Evolutionary conservation across 2,113 vertebrate genomes (phyloP), one percentile per base, ranked within the genome.

Genomic region (Proteles cristata): DNA sequence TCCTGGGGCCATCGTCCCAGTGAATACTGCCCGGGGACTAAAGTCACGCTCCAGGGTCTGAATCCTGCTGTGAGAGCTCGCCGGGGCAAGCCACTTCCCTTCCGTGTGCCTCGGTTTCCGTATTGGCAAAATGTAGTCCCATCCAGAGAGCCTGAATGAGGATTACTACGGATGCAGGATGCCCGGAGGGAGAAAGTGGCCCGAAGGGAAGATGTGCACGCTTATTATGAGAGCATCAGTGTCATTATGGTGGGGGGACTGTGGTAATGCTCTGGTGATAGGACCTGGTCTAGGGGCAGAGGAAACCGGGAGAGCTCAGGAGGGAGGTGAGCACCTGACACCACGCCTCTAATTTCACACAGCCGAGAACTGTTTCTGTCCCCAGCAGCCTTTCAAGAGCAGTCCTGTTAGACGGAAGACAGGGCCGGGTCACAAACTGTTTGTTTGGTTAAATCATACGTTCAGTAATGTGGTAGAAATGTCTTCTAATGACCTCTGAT

Each of bases 191-290:
- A 39, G 58, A 25, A 11, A 4, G 58, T 4, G 14, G 33, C 33
- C 9, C 1, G 2, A 2, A 35, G 69, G 1, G 43, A 14, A 17
- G 8, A 71, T 0, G 9, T 1, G 3, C 11, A 5, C 1, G 33
- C 9, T 45, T 4, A 2, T 26, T 31, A 63, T 1, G 2, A 2
- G 7, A 21, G 11, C 8, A 4, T 35, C 12, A 1, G 19, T 31
- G 48, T 35, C 7, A 16, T 25, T 1, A 48, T 0, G 5, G 19
- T 8, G 26, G 71, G 19, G 26, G 31, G 55, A 35, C 11, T 39
- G 28, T 17, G 71, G 21, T 1, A 12, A 25, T 1, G 1, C 0
- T 25, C 39, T 48, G 19, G 61, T 19, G 23, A 48, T 1, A 4
- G 55, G 55, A n/a, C 39, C 16, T 58, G 16, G 12, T n/a, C 31